Percentiles rank a stretch among this genome's conserved stretches.
These are phyloP conservation scores for Drosophila aldrichi DNA, from an alignment of 2,888 invertebrate genomes.

Conservation along the genomic window DNA sequence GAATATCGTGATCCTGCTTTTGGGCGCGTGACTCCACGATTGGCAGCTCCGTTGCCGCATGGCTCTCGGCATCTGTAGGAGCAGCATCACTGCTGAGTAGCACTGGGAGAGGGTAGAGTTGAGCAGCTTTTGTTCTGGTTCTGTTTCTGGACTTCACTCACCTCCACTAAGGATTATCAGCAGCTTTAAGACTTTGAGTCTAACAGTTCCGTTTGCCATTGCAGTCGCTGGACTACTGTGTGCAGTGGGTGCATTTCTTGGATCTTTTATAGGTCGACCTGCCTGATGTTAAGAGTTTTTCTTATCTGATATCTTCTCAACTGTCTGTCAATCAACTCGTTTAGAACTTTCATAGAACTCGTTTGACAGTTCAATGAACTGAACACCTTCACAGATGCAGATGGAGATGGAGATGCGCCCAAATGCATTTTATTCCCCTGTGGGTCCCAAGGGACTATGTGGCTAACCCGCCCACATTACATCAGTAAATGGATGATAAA, in stretches of 20 bases:
- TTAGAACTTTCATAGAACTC: conserved; percentile 50
- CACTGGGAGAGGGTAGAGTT: background rate
- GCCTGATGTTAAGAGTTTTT: conserved; percentile 31
- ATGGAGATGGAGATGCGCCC: background rate
- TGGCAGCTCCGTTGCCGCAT: conserved; percentile 14
- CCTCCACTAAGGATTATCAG: conserved; percentile 37
- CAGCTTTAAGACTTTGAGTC: conserved; percentile 1
- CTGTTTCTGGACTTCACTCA: conserved; percentile 20
- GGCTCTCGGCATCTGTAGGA: conserved; percentile 22
- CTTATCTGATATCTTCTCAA: conserved; percentile 36
- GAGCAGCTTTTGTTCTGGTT: background rate
- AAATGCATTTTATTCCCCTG: background rate
- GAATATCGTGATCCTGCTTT: conserved; percentile 31
- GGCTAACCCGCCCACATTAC: conserved; percentile 23
- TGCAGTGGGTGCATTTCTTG: conserved; percentile 22
- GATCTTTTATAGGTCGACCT: conserved; percentile 59
- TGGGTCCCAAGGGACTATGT: conserved; percentile 5
- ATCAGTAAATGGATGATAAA: conserved; percentile 1
- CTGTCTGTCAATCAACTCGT: conserved; percentile 54
- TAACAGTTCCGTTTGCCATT: conserved; percentile 50
- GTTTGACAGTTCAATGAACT: conserved; percentile 56
- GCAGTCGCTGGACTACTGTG: conserved; percentile 57
- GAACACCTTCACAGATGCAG: conserved; percentile 4
- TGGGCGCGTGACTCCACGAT: conserved; percentile 49
- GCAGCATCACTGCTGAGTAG: conserved; percentile 6